These are phyloP conservation scores for Paratrypauchen microcephalus DNA, from an alignment of 2,797 vertebrate genomes.

Conservation along the genomic window DNA sequence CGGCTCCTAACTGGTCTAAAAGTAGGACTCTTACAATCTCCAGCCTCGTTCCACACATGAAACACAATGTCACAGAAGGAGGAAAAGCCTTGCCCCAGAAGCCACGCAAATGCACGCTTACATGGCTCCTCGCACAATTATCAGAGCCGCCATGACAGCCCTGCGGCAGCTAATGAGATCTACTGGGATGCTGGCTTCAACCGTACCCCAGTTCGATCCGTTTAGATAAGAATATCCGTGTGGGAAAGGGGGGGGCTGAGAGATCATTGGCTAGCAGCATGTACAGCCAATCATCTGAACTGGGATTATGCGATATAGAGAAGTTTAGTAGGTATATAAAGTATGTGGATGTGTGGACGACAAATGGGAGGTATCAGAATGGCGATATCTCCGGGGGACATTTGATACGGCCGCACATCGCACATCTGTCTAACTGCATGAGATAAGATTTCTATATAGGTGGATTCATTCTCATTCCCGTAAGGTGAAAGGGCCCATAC, in stretches of 20 bases:
- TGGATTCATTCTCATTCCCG: constrained; percentile 12
- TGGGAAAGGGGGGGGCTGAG: constrained; percentile 31
- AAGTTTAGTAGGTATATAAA: neutral
- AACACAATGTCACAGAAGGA: neutral
- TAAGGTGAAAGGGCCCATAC: neutral
- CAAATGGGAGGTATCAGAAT: constrained; percentile 50
- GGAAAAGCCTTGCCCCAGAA: neutral
- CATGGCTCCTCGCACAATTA: constrained; percentile 9
- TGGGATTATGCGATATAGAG: neutral
- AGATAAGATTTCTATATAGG: constrained; percentile 3
- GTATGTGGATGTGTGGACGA: neutral
- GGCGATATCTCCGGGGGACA: constrained; percentile 38
- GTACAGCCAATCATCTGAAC: constrained; percentile 19
- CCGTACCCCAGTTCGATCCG: neutral
- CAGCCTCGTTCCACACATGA: neutral
- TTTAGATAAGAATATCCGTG: neutral
- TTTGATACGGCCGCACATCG: constrained; percentile 30
- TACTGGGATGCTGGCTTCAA: neutral
- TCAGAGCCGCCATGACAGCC: constrained; percentile 4
- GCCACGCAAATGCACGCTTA: neutral
- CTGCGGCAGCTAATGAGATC: constrained; percentile 1
- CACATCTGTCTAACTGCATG: constrained; percentile 40
- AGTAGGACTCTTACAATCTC: neutral
- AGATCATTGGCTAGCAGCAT: constrained; percentile 37
- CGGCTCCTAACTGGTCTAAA: neutral